Conservation (phyloP, 2,113 vertebrate genomes). For the Isurus oxyrinchus region DNA sequence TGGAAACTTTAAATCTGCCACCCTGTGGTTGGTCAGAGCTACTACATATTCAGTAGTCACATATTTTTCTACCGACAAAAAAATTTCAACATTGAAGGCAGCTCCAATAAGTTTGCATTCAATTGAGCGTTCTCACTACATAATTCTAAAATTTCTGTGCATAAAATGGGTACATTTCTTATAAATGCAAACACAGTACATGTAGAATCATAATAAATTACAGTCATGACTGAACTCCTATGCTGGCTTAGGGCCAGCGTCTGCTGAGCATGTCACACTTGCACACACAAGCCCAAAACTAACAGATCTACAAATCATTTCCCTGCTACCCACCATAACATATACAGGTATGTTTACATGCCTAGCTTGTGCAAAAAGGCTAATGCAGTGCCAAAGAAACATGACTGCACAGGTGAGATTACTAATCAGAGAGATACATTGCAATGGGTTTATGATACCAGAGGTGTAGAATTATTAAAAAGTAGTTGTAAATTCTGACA, state of each 20-base stretch:
- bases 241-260: background rate
- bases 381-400: background rate
- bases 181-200: background rate
- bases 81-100: background rate
- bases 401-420: conserved; percentile 4
- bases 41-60: background rate
- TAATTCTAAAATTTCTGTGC: too few relatives aligned
- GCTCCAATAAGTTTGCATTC: background rate
- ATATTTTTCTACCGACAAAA: background rate
- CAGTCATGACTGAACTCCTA: background rate
- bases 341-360: conserved; percentile 21
- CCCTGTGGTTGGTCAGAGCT: background rate
- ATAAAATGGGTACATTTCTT: background rate
- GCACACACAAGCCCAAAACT: conserved; percentile 30
- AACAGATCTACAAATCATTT: conserved; percentile 23
- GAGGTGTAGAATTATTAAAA: background rate
- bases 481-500: background rate
- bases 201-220: conserved; percentile 4
- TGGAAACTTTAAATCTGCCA: background rate
- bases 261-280: conserved; percentile 7
- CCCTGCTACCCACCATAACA: background rate
- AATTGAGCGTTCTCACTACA: background rate
- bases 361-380: background rate
- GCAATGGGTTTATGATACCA: background rate
- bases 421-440: background rate